Base-by-base conservation (phyloP, 2,888 invertebrate genomes). In the Aquatica leii region DNA sequence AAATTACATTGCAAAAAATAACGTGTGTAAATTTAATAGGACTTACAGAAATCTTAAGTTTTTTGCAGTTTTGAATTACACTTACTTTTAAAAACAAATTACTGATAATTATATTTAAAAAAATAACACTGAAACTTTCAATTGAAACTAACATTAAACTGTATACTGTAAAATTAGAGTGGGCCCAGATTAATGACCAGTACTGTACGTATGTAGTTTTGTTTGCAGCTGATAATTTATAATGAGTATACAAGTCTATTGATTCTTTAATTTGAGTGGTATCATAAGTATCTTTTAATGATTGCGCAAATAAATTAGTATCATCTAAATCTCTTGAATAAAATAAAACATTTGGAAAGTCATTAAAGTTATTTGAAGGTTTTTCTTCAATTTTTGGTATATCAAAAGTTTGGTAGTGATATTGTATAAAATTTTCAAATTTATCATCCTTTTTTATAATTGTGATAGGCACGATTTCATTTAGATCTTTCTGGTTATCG, bases 381-480 rank as follows among this genome's bases (percentile, higher is more conserved):
- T 1, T 34, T 35, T 9, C 9, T 15, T 52, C 35, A 1, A 52
- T 17, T 17, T 35, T 31, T 14, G 52, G 35, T n/a, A 52, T 52
- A 34, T 35, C 17, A 5, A 14, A 12, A 14, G 52, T 52, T 24
- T 17, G 2, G 9, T 24, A 24, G 24, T 24, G 35, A 52, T 34
- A 52, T 8, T 14, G 31, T 11, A 52, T 52, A 21, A 52, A 52
- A 34, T 52, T 52, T 34, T 52, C 52, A 52, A 52, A 52, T 24
- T 8, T 9, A 52, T 52, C 52, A 35, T 52, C 35, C 17, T 34
- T 31, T 35, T 15, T 35, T 35, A 34, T 34, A 11, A 52, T 52
- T 12, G 9, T 52, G 12, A 52, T 52, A 6, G 24, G 24, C 6
- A 24, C 24, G 6, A 24, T 24, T 24, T 24, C 24, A 24, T 24